Evolutionary conservation across 1,140 invertebrate genomes (phyloP), one percentile per base, ranked within the genome.

Genomic region (Eulimnadia texana): DNA sequence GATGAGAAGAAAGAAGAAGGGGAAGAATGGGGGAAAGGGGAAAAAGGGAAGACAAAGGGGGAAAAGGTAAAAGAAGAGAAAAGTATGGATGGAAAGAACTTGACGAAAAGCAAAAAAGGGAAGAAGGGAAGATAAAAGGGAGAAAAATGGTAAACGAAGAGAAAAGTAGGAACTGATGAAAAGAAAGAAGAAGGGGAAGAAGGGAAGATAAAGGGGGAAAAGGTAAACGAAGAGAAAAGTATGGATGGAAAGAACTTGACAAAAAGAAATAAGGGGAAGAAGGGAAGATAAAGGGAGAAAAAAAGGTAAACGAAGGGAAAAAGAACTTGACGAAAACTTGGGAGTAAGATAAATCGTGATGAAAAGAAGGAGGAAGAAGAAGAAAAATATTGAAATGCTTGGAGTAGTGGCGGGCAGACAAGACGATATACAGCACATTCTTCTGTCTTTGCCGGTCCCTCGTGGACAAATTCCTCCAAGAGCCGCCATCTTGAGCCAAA

Each of bases 121-220:
- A 24, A 52, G 50, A 52, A 3, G 19, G 20, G 27, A 25, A 53
- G 22, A 52, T 23, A n/a, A 52, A 19, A 9, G 28, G 52, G 28
- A 25, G 28, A 54, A 54, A 27, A 54, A 27, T 27, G 52, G 19
- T 23, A 27, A 54, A 54, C 28, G 52, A 16, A 25, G 52, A 23
- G 20, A 11, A 11, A 47, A 16, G 9, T 10, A 53, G 52, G 22
- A 54, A 24, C 51, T 52, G 25, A 52, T 23, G 52, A 27, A 54
- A 47, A 47, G 28, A 16, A 54, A 25, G 52, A 54, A 23, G 52
- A 54, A 54, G 52, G 52, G 28, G 52, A 54, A 23, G 28, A 54
- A 27, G 3, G 13, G 50, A 51, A 16, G n/a, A 51, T 20, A 3
- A 6, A 51, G 50, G 3, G 19, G 3, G 50, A 51, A 51, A 19